phyloP scores from a whole-genome alignment of 2,888 invertebrate species.

The Sarcophaga rosellei region DNA sequence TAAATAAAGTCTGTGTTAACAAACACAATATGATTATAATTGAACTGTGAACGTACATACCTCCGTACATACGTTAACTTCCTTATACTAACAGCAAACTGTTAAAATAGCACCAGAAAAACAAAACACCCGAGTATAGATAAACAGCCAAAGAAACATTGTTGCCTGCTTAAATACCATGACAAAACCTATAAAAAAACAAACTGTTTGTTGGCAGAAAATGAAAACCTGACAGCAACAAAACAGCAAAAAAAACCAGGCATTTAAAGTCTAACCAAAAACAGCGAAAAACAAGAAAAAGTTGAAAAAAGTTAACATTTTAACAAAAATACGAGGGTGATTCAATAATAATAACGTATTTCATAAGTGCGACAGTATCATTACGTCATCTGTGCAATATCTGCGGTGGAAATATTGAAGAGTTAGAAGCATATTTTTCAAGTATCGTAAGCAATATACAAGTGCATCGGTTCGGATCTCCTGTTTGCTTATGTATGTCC shows the following conservation, averaged over 20 bases:
- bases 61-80: neutral
- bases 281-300: conserved; percentile 16
- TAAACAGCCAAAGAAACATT: conserved; percentile 36
- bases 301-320: conserved; percentile 2
- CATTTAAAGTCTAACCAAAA: conserved; percentile 11
- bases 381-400: no score
- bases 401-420: no score
- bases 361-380: no score
- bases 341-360: no score
- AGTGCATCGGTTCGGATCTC: no score
- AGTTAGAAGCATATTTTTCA: no score
- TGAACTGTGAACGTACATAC: no score
- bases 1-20: neutral
- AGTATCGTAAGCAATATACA: no score
- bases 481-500: no score
- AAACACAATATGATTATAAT: neutral
- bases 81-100: conserved; percentile 27
- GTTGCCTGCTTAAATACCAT: conserved; percentile 34
- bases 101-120: conserved; percentile 11
- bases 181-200: conserved; percentile 30
- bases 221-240: conserved; percentile 29
- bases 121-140: conserved; percentile 1
- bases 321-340: neutral
- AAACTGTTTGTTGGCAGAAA: neutral
- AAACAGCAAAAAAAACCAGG: conserved; percentile 33